Evolutionary conservation across 2,888 invertebrate genomes (phyloP).

Genomic region (Dolomedes plantarius): DNA sequence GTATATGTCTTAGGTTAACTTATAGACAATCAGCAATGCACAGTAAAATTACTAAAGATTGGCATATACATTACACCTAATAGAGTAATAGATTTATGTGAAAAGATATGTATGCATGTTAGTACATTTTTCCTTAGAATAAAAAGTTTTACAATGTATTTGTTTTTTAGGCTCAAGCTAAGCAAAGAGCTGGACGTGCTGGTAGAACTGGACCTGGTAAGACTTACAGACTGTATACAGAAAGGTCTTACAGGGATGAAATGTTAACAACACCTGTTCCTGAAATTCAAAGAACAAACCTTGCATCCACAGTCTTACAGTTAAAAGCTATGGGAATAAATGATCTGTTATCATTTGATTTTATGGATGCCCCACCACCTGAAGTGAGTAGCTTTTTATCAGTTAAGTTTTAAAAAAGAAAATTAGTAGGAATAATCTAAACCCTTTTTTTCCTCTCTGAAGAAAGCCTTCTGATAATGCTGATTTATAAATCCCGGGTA

Average conservation of each 20-base stretch:
- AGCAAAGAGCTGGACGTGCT: slow-evolving; percentile 96
- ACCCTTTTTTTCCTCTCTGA: too few relatives aligned
- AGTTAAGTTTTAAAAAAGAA: too few relatives aligned
- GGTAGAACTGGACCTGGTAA: slow-evolving; percentile 99
- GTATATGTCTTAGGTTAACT: too few relatives aligned
- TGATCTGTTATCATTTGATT: slow-evolving; percentile 97
- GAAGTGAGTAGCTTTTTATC: slow-evolving; percentile 79
- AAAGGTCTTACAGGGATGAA: slow-evolving; percentile 98
- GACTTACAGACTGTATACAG: slow-evolving; percentile 96
- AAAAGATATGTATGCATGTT: too few relatives aligned
- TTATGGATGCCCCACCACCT: slow-evolving; percentile 99
- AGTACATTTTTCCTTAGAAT: too few relatives aligned
- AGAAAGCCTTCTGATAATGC: too few relatives aligned
- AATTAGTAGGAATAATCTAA: too few relatives aligned
- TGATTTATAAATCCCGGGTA: too few relatives aligned
- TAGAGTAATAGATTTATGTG: too few relatives aligned
- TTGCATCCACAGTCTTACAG: slow-evolving; percentile 96
- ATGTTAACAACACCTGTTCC: slow-evolving; percentile 99
- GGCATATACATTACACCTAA: too few relatives aligned
- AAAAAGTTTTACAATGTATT: not conserved
- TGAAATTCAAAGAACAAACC: slow-evolving; percentile 98
- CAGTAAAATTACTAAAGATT: too few relatives aligned
- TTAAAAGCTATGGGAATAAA: slow-evolving; percentile 99
- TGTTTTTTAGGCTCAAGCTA: slow-evolving; percentile 89
- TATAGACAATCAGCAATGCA: too few relatives aligned